Evolutionary conservation across 2,888 invertebrate genomes (phyloP).

Genomic region (Hirtodrosophila duncani): DNA sequence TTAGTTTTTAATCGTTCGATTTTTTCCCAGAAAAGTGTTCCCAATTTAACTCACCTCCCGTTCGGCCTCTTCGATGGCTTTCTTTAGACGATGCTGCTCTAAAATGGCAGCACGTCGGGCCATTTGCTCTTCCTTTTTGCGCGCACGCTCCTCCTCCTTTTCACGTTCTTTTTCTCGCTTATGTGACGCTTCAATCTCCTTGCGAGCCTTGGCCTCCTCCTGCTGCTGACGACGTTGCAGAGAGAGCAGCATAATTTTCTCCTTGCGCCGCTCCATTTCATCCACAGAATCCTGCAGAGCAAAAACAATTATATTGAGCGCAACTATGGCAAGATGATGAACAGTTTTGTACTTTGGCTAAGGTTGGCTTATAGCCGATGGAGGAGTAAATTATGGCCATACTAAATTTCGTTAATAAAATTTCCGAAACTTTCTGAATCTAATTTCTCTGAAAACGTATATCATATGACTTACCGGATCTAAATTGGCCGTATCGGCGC

Average conservation of each 20-base stretch:
- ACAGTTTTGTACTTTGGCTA: too few relatives aligned
- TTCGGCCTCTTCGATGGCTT: conserved; percentile 94
- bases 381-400: too few relatives aligned
- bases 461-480: conserved; percentile 81
- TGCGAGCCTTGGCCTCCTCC: conserved; percentile 90
- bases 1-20: too few relatives aligned
- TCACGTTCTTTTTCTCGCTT: conserved; percentile 87
- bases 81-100: conserved; percentile 95
- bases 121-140: conserved; percentile 90
- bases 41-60: conserved; percentile 82
- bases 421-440: too few relatives aligned
- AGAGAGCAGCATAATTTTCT: conserved; percentile 92
- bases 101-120: conserved; percentile 92
- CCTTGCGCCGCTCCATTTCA: conserved; percentile 95
- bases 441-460: not conserved
- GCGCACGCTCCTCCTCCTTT: conserved; percentile 86
- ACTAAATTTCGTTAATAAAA: too few relatives aligned
- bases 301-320: not conserved
- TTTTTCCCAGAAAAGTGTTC: too few relatives aligned
- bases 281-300: conserved; percentile 86
- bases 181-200: conserved; percentile 89
- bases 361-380: too few relatives aligned
- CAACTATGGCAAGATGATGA: too few relatives aligned
- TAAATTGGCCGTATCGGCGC: conserved; percentile 82
- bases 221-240: conserved; percentile 93